Evolutionary conservation across 2,888 invertebrate species (phyloP).

Genomic region (Amphipyra berbera): DNA sequence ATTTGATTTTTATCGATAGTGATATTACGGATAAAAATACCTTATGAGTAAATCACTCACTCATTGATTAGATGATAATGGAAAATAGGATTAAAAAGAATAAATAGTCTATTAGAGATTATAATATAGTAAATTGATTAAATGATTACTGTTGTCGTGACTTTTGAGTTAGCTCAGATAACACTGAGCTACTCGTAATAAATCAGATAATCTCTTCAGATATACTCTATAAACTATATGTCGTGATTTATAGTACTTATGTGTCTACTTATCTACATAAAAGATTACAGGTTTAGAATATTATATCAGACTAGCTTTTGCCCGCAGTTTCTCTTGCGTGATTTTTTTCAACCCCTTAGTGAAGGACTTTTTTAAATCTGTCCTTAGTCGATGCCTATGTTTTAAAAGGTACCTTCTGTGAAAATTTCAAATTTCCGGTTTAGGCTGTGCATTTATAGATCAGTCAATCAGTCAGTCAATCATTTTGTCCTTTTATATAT

Average conservation of each 20-base stretch:
- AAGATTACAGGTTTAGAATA: constrained; percentile 4
- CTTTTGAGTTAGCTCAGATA: constrained; percentile 33
- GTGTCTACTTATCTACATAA: neutral
- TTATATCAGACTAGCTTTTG: neutral
- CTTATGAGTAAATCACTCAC: neutral
- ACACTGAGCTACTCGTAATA: constrained; percentile 15
- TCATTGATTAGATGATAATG: constrained; percentile 14
- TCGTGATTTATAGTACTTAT: constrained; percentile 23
- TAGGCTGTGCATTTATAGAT: too few relatives aligned
- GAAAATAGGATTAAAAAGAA: constrained; percentile 2
- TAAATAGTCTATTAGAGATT: constrained; percentile 18
- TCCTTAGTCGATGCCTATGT: too few relatives aligned
- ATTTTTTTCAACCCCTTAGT: too few relatives aligned
- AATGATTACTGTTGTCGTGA: constrained; percentile 42
- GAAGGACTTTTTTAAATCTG: too few relatives aligned
- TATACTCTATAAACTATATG: constrained; percentile 17
- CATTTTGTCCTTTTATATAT: too few relatives aligned
- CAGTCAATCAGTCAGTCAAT: too few relatives aligned
- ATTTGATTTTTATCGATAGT: constrained; percentile 10
- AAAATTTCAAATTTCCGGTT: too few relatives aligned
- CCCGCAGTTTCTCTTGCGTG: too few relatives aligned
- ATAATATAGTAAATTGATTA: constrained; percentile 1
- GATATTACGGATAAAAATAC: neutral
- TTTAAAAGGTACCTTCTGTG: too few relatives aligned
- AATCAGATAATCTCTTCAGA: constrained; percentile 29